Base-by-base conservation (phyloP, 2,113 vertebrate species). In the Cyprinus carpio region DNA sequence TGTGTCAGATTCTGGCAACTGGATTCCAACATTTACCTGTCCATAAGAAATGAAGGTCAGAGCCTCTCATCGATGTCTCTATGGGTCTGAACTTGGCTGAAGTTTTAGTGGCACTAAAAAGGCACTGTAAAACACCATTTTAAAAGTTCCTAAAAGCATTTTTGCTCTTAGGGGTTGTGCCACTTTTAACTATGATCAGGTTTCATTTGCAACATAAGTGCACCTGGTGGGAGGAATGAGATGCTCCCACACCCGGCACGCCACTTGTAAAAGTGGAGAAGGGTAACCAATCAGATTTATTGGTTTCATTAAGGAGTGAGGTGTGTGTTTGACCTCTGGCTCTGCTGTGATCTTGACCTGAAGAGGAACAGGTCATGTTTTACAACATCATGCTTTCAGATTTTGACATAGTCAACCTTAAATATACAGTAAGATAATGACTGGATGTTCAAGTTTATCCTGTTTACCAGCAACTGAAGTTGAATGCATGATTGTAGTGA, bases 91-190 rank as follows among this genome's bases (percentile, higher is more conserved):
- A 89, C 88, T 94, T 7, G 8, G 40, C 8, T 10, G 40, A 43
- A 46, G 43, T 46, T 46, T 46, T 94, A 94, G 92, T 90, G 90
- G 90, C 90, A 90, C 90, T 89, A 92, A 94, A 94, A 94, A 94
- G 90, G 90, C 90, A 90, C 90, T 89, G 92, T 95, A 93, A 94
- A 94, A 94, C 84, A 89, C 89, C 89, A 89, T 93, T 94, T 95
- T 93, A 94, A 93, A 93, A 92, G 93, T 94, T 93, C 90, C 92
- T 94, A 93, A 94, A 94, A 94, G 93, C 93, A 92, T 94, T 94
- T 95, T 93, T 94, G 85, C 91, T 91, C 90, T 92, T 84, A 46
- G 81, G 90, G 84, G 83, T 87, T 71, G 31, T 94, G 90, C 93
- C 85, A 93, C 93, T 93, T 94, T 94, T 93, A 94, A 94, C 92